Conservation (phyloP, 1,140 invertebrate species). For the Diploscapter pachys region DNA sequence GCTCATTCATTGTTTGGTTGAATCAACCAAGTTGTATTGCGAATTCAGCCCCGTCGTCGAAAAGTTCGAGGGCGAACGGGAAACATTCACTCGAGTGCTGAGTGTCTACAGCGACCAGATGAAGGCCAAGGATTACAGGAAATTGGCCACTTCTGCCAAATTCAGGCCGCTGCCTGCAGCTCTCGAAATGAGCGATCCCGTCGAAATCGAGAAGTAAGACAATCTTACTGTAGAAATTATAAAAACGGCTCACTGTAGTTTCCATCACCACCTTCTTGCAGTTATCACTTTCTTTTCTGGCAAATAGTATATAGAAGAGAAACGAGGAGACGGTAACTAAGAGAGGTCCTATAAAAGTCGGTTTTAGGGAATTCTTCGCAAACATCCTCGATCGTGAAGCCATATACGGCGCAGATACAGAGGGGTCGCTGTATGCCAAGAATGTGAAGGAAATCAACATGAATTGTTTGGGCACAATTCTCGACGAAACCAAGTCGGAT, state of each 20-base stretch:
- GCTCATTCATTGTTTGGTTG: not conserved
- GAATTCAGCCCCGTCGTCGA: slow-evolving; percentile 49
- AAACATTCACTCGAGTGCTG: slow-evolving; percentile 86
- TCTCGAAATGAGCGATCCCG: not conserved
- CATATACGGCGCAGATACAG: slow-evolving; percentile 93
- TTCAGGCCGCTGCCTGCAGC: slow-evolving; percentile 40
- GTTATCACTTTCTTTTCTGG: slow-evolving; percentile 41
- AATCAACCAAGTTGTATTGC: too few relatives aligned
- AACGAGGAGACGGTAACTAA: too few relatives aligned
- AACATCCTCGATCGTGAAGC: slow-evolving; percentile 64
- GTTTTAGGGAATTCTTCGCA: slow-evolving; percentile 26
- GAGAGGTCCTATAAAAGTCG: not conserved
- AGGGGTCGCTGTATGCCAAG: slow-evolving; percentile 84
- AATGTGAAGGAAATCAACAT: slow-evolving; percentile 91
- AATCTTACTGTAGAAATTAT: not conserved
- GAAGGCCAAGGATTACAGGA: slow-evolving; percentile 81
- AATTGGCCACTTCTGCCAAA: slow-evolving; percentile 70
- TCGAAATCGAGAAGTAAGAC: slow-evolving; percentile 17
- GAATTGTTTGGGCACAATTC: slow-evolving; percentile 81
- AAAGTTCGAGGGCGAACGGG: slow-evolving; percentile 26
- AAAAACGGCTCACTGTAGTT: not conserved
- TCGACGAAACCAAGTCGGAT: slow-evolving; percentile 67
- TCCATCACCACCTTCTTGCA: not conserved
- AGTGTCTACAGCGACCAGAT: slow-evolving; percentile 88
- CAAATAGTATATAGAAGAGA: too few relatives aligned